These are phyloP conservation scores for Neuroterus valhalla DNA, from an alignment of 1,140 invertebrate species.

Conservation along the genomic window DNA sequence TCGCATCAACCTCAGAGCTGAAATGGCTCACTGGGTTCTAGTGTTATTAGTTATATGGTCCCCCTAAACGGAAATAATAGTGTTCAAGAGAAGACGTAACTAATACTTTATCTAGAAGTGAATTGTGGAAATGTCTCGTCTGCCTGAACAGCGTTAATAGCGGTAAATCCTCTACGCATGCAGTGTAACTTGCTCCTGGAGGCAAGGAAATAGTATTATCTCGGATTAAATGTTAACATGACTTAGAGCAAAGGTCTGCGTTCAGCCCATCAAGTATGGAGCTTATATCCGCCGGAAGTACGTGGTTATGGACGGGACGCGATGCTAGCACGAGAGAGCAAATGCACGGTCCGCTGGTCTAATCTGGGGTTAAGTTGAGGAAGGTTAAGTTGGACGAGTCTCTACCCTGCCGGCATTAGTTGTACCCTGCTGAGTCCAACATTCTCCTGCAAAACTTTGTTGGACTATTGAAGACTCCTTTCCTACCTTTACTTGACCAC, in stretches of 20 bases:
- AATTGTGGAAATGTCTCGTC: constrained; percentile 11
- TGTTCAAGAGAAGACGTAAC: not conserved
- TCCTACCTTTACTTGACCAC: not conserved
- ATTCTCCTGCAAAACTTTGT: not conserved
- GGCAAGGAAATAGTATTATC: constrained; percentile 1
- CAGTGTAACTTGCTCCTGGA: not conserved
- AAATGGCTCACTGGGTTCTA: no score
- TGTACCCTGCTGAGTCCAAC: not conserved
- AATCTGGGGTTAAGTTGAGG: constrained; percentile 38
- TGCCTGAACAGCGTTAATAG: not conserved
- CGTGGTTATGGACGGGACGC: not conserved
- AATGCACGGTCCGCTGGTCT: constrained; percentile 32
- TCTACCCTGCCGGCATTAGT: not conserved
- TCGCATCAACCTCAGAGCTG: no score
- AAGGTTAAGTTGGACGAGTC: constrained; percentile 33
- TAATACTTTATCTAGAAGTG: constrained; percentile 19
- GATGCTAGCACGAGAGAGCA: not conserved
- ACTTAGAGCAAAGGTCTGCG: not conserved
- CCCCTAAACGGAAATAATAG: not conserved
- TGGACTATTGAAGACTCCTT: not conserved
- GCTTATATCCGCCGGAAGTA: no score
- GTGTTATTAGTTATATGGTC: no score
- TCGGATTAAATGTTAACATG: constrained; percentile 20
- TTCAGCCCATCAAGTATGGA: constrained; percentile 9
- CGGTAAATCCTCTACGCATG: not conserved